Evolutionary conservation across 2,113 vertebrate genomes (phyloP).

Genomic region (Aegypius monachus): DNA sequence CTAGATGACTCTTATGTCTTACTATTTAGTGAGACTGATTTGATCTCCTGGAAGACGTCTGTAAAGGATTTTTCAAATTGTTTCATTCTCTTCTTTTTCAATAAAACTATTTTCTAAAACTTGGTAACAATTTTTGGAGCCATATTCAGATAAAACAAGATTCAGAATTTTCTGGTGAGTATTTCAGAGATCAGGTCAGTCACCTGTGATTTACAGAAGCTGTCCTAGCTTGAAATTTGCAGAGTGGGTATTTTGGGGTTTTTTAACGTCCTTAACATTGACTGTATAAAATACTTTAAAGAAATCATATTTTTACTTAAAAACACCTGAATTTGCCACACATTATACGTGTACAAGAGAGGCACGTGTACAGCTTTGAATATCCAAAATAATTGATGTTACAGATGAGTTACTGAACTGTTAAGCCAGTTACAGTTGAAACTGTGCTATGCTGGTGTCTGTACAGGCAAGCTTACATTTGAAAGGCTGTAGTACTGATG

Average conservation of each 20-base stretch:
- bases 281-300: background rate
- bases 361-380: background rate
- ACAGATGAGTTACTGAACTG: background rate
- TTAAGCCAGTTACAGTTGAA: background rate
- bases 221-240: background rate
- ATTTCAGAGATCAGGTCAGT: background rate
- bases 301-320: background rate
- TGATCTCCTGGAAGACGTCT: background rate
- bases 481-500: background rate
- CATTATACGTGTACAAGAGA: fast-evolving
- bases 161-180: background rate
- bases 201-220: background rate
- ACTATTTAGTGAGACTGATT: background rate
- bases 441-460: background rate
- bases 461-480: background rate
- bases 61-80: background rate
- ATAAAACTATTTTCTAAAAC: background rate
- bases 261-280: background rate
- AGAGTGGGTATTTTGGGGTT: background rate
- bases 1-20: background rate
- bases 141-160: background rate
- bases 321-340: background rate
- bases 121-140: background rate
- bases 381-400: background rate
- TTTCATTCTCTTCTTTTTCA: background rate